phyloP scores from a whole-genome alignment of 2,113 vertebrate genomes.

The Callaeas wilsoni region DNA sequence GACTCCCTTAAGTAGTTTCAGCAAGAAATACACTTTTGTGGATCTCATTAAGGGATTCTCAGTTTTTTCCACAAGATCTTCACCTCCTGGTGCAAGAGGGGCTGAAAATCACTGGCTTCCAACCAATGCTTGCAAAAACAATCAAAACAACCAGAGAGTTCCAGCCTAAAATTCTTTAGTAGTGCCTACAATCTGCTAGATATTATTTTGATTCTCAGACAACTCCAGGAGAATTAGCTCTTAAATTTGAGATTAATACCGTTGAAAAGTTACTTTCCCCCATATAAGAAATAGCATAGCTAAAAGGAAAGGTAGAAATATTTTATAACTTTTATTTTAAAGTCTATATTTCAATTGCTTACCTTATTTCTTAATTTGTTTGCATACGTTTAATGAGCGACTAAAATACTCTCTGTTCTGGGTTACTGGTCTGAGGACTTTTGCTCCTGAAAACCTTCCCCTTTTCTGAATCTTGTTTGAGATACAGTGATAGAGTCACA shows the following conservation, averaged over 20 bases:
- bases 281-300: background rate
- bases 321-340: background rate
- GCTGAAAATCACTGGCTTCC: background rate
- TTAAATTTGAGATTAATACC: background rate
- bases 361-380: background rate
- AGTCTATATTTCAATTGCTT: background rate
- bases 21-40: background rate
- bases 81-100: background rate
- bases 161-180: background rate
- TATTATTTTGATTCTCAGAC: background rate
- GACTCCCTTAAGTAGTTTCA: background rate
- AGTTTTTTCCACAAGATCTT: background rate
- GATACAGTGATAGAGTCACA: background rate
- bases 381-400: fast-evolving
- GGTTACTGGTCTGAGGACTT: background rate
- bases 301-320: background rate
- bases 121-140: background rate
- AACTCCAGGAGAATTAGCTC: background rate
- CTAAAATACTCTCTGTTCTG: background rate
- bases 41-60: background rate
- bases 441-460: background rate
- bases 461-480: background rate
- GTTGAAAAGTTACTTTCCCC: background rate
- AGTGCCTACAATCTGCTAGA: background rate
- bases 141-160: background rate